phyloP scores from a whole-genome alignment of 1,140 invertebrate genomes.

The Pachypsylla venusta region DNA sequence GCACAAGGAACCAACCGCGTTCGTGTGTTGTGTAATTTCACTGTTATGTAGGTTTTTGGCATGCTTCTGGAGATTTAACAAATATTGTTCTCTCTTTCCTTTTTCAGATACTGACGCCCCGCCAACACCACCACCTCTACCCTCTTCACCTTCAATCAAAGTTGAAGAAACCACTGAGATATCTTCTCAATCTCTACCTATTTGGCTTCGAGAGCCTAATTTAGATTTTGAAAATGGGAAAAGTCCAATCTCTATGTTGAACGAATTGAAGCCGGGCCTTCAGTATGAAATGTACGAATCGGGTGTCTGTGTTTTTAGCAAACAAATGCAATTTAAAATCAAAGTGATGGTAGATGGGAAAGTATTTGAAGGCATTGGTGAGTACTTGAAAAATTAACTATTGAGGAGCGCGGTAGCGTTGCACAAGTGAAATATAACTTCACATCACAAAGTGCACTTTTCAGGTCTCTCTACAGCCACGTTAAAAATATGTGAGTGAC shows the following conservation, averaged over 20 bases:
- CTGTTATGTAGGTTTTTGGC: no score
- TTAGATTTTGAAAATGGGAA: neutral
- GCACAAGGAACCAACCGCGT: no score
- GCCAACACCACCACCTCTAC: neutral
- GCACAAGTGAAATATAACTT: no score
- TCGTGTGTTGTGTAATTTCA: no score
- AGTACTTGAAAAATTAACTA: no score
- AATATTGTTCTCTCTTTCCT: no score
- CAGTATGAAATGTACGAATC: neutral
- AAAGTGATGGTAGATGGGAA: neutral
- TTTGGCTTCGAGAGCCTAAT: neutral
- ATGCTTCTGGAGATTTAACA: no score
- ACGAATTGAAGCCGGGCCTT: slow-evolving; percentile 7
- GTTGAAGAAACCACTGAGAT: neutral
- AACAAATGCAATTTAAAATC: neutral
- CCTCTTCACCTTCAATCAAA: neutral
- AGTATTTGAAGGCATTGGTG: neutral
- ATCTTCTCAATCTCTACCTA: neutral
- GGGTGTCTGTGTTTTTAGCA: neutral
- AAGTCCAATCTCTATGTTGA: slow-evolving; percentile 1
- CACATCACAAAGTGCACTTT: no score
- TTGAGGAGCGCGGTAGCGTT: no score
- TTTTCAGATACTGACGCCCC: neutral
- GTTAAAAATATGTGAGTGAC: no score
- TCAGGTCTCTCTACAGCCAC: no score